These are phyloP conservation scores for Helogale parvula DNA, from an alignment of 2,113 vertebrate genomes.

Conservation along the genomic window DNA sequence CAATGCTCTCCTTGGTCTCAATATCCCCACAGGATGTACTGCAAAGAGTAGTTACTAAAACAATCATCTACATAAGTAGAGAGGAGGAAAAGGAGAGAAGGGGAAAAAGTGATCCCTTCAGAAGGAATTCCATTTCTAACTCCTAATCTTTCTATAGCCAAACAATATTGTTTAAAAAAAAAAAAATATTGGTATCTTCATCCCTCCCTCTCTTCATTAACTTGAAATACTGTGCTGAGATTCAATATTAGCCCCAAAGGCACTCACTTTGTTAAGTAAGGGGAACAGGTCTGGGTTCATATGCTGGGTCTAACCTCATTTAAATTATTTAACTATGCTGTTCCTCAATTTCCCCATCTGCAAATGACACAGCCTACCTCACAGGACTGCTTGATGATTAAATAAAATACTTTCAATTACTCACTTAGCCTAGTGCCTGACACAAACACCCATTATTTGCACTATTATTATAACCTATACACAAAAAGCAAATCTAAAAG, in stretches of 20 bases:
- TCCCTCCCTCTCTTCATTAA: neutral
- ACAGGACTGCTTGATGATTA: neutral
- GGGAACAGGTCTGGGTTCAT: neutral
- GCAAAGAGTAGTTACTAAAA: slow-evolving; percentile 5
- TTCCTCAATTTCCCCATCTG: slow-evolving; percentile 1
- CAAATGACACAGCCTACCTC: neutral
- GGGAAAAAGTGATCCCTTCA: neutral
- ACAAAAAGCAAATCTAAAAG: neutral
- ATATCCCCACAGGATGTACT: neutral
- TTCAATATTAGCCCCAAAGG: neutral
- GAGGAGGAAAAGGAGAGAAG: neutral
- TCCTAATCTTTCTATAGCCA: neutral
- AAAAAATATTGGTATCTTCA: neutral
- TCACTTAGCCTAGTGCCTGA: neutral
- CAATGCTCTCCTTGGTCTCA: neutral
- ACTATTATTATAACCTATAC: neutral
- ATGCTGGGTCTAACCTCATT: neutral
- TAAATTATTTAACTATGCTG: slow-evolving; percentile 47
- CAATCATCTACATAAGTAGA: neutral
- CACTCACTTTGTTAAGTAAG: neutral
- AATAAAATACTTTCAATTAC: slow-evolving; percentile 19
- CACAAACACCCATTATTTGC: neutral
- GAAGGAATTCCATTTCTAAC: slow-evolving; percentile 1
- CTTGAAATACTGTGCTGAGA: slow-evolving; percentile 1
- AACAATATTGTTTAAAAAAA: neutral